Conservation (phyloP, 2,113 vertebrate species). For the Pseudopipra pipra region DNA sequence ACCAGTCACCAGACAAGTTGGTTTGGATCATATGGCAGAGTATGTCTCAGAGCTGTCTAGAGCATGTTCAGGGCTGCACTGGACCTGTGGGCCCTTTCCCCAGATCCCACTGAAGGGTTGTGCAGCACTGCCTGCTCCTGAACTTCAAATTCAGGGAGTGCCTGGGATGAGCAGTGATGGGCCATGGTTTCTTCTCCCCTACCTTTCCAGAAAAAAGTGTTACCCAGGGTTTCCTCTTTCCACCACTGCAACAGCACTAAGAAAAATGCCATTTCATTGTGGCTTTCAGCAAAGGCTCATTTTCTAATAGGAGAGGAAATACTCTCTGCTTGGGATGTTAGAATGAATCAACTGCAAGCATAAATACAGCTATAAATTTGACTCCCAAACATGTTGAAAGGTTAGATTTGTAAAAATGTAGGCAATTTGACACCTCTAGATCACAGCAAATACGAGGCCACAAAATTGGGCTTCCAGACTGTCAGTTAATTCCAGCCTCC, state of each 20-base stretch:
- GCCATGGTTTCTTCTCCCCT: accelerated
- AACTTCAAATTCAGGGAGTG: not conserved
- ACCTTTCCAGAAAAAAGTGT: not conserved
- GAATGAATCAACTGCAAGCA: not conserved
- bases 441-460: slow-evolving; percentile 11
- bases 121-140: accelerated
- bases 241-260: not conserved
- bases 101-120: accelerated
- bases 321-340: not conserved
- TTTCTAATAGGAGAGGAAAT: not conserved
- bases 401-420: slow-evolving; percentile 49
- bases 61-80: accelerated
- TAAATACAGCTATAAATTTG: slow-evolving; percentile 25
- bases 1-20: not conserved
- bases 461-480: not conserved
- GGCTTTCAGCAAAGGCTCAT: not conserved
- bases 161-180: accelerated
- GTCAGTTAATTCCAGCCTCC: not conserved
- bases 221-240: not conserved
- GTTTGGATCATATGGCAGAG: not conserved
- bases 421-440: slow-evolving; percentile 54
- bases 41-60: not conserved
- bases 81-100: not conserved
- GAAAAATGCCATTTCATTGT: not conserved
- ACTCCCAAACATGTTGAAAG: slow-evolving; percentile 35